phyloP scores from a whole-genome alignment of 1,140 invertebrate genomes.

The Trichonephila clavata region DNA sequence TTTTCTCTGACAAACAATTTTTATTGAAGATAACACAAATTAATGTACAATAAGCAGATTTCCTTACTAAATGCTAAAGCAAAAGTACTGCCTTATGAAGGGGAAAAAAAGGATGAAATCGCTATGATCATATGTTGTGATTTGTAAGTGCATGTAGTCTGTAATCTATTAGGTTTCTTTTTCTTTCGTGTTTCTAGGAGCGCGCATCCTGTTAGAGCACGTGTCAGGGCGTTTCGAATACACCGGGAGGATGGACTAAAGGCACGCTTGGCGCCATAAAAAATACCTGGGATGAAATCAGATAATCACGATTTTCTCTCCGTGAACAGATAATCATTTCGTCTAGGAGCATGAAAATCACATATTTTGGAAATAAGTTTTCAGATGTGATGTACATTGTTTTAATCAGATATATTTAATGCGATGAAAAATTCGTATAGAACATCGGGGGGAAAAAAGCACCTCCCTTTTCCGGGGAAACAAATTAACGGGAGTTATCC shows the following conservation, averaged over 20 bases:
- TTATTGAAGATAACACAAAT: too few relatives aligned
- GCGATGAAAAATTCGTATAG: background rate
- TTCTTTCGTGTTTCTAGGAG: background rate
- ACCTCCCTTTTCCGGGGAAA: too few relatives aligned
- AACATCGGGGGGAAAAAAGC: background rate
- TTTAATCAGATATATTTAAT: background rate
- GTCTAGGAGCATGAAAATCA: background rate
- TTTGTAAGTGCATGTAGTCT: background rate
- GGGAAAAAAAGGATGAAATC: background rate
- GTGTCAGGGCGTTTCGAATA: slow-evolving; percentile 55
- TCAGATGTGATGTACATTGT: background rate
- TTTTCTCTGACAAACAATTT: too few relatives aligned
- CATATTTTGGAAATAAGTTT: background rate
- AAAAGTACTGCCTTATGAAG: background rate
- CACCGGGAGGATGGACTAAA: background rate
- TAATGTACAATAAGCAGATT: background rate
- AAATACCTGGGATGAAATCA: slow-evolving; percentile 14
- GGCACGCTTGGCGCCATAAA: slow-evolving; percentile 33
- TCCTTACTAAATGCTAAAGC: background rate
- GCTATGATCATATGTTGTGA: background rate
- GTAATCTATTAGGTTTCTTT: background rate
- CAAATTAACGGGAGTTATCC: background rate
- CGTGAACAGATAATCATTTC: background rate
- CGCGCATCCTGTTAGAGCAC: slow-evolving; percentile 33
- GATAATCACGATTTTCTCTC: slow-evolving; percentile 51